phyloP scores from a whole-genome alignment of 2,113 vertebrate genomes.

The Herpailurus yagouaroundi region DNA sequence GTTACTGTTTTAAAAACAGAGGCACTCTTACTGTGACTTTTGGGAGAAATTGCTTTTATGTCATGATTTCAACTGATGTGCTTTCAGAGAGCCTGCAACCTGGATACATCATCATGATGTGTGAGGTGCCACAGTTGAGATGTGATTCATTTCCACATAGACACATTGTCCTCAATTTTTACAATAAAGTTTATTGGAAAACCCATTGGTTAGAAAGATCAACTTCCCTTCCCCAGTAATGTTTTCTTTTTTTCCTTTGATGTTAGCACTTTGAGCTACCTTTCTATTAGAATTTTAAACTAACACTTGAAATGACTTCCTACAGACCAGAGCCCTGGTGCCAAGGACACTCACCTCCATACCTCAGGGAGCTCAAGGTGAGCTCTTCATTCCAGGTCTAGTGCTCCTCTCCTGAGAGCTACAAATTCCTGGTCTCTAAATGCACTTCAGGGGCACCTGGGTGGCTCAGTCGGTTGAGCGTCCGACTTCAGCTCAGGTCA shows the following conservation, averaged over 20 bases:
- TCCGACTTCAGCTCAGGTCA: no score
- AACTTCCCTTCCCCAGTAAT: neutral
- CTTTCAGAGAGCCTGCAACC: conserved; percentile 2
- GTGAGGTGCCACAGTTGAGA: neutral
- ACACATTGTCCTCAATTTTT: neutral
- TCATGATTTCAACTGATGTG: neutral
- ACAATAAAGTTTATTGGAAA: conserved; percentile 41
- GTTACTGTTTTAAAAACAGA: conserved; percentile 40
- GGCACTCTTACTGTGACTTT: neutral
- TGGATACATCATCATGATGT: neutral
- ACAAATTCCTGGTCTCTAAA: neutral
- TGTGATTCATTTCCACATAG: conserved; percentile 51
- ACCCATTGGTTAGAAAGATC: conserved; percentile 9
- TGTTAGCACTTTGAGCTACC: neutral
- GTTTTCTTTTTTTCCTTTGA: neutral
- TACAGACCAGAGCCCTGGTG: neutral
- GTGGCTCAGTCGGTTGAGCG: no score
- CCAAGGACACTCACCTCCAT: neutral
- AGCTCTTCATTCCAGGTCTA: neutral
- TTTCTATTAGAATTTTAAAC: conserved; percentile 25
- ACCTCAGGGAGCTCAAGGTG: neutral
- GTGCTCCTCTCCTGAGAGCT: neutral
- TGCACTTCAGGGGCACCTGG: neutral
- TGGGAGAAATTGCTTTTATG: conserved; percentile 41
- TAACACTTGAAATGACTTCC: neutral